Evolutionary conservation across 1,140 invertebrate genomes (phyloP), one percentile per base, ranked within the genome.

Genomic region (Galleria mellonella): DNA sequence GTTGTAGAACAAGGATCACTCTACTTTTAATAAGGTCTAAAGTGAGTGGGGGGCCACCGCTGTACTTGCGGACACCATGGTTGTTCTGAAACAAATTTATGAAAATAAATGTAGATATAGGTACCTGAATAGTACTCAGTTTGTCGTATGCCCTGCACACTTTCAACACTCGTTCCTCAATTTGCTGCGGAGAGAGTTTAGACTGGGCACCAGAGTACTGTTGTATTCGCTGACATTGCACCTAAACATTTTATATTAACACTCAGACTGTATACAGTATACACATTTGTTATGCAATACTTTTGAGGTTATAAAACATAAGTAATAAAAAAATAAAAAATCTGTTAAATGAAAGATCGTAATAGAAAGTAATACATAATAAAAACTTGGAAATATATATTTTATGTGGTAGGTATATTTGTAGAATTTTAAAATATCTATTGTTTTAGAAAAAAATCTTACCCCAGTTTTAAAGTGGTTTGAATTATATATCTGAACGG

Each of bases 1-100:
- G 92, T 88, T 96, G 96, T 51, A 98, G 91, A 51, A 98, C 94
- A 82, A 98, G 91, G 62, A 98, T 85, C 45, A 98, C 95, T 74
- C 97, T 91, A 77, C 96, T 92, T 72, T 89, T 83, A 83, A 98
- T 96, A 68, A 94, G 87, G 61, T 95, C 92, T 72, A 97, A 85
- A 48, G 93, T 90, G 65, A 96, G 87, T 59, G 94, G 94, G 55
- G 90, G 88, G 55, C 89, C 90, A 52, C 82, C 84, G 84, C 92
- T 92, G 90, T 94, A 96, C 78, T 88, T 88, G 84, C 92, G 90
- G 68, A 87, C 87, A 68, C 85, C 84, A 83, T 87, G 77, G 72
- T 84, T 75, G 50, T 67, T 90, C 92, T 93, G 90, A 82, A 92
- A 92, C 88, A 88, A 76, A 89, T 87, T 63, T 62, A 38, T 33